phyloP scores from a whole-genome alignment of 2,113 vertebrate genomes.

The Reinhardtius hippoglossoides region DNA sequence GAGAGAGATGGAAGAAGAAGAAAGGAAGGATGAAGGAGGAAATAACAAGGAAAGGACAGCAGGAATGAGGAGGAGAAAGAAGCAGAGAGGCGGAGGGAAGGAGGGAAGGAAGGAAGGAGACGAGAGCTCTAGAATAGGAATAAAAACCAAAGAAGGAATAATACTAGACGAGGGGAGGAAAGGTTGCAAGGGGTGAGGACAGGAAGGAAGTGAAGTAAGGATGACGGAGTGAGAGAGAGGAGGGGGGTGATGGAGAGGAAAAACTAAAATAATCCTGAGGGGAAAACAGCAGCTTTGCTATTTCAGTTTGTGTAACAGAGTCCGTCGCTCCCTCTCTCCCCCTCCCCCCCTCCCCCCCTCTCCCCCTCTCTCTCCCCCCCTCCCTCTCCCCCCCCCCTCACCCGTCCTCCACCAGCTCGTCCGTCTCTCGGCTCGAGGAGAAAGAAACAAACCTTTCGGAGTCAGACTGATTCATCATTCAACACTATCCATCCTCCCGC shows the following conservation, averaged over 20 bases:
- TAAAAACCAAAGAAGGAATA: no score
- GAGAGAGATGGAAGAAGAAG: no score
- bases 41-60: no score
- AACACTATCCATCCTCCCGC: constrained; percentile 40
- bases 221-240: neutral
- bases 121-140: no score
- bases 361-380: neutral
- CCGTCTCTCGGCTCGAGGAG: constrained; percentile 28
- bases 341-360: neutral
- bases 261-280: constrained; percentile 35
- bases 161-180: no score
- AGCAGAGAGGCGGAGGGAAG: no score
- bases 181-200: no score
- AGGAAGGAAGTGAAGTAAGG: neutral
- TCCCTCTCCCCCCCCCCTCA: neutral
- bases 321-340: constrained; percentile 8
- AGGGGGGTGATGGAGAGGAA: neutral
- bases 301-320: constrained; percentile 21
- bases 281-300: constrained; percentile 28
- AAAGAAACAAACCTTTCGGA: constrained; percentile 14
- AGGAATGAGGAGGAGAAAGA: no score
- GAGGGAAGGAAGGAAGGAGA: no score
- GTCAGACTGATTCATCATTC: constrained; percentile 59
- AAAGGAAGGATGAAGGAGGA: neutral
- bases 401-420: neutral